A percentile compares a stretch with the other conserved stretches of the same genome.
Conservation (phyloP, 2,888 invertebrate genomes). For the Criorhina ranunculi region DNA sequence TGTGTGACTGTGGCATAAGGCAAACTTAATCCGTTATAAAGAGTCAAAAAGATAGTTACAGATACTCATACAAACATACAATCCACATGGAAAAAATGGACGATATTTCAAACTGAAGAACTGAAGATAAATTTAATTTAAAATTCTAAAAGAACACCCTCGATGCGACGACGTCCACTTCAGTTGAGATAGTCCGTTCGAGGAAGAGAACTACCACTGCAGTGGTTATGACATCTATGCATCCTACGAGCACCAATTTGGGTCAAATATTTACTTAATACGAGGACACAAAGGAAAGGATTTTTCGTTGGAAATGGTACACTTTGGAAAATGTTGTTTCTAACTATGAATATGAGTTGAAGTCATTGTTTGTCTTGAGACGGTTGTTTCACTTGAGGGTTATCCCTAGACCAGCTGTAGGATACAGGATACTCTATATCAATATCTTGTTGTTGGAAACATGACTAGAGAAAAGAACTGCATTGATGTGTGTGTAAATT, state of each 20-base stretch:
- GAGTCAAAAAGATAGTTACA: neutral
- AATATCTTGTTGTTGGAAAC: too few relatives aligned
- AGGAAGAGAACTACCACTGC: neutral
- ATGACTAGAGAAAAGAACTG: too few relatives aligned
- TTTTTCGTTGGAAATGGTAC: neutral
- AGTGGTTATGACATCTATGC: neutral
- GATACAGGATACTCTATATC: too few relatives aligned
- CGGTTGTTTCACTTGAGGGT: too few relatives aligned
- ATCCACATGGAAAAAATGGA: neutral
- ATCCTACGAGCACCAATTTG: conserved; percentile 4
- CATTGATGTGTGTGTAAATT: too few relatives aligned
- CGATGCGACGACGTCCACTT: neutral
- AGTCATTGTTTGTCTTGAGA: too few relatives aligned
- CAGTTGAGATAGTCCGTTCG: neutral
- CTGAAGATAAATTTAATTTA: conserved; percentile 1
- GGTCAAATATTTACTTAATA: conserved; percentile 5
- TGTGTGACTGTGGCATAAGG: conserved; percentile 4
- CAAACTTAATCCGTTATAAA: conserved; percentile 3
- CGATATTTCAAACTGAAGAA: conserved; percentile 8
- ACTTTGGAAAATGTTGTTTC: too few relatives aligned
- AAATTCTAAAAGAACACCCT: neutral
- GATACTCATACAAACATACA: conserved; percentile 3
- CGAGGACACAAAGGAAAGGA: neutral
- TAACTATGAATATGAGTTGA: too few relatives aligned
- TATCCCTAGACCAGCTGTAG: too few relatives aligned